A percentile compares a stretch with the other conserved stretches of the same genome.
phyloP scores from a whole-genome alignment of 2,888 invertebrate species.

The Thymelicus lineola region DNA sequence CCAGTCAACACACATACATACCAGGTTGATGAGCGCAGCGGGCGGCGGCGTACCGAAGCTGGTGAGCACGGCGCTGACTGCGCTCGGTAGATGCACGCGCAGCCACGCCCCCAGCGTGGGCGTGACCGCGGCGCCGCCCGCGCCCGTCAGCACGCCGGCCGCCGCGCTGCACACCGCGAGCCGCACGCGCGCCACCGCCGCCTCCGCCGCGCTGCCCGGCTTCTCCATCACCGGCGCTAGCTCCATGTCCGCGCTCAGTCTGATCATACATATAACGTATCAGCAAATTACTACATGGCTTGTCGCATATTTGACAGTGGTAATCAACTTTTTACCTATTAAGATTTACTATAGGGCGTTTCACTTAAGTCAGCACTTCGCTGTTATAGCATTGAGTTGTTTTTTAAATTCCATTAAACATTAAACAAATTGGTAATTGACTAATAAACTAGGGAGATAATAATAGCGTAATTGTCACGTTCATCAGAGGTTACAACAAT shows the following conservation, averaged over 20 bases:
- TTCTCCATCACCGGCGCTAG: slow-evolving; percentile 62
- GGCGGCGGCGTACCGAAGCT: slow-evolving; percentile 65
- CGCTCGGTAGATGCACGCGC: slow-evolving; percentile 65
- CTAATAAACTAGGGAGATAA: no score
- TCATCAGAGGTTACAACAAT: no score
- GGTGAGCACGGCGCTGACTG: slow-evolving; percentile 66
- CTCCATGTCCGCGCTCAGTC: slow-evolving; percentile 70
- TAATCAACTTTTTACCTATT: no score
- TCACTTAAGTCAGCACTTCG: no score
- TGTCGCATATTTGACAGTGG: no score
- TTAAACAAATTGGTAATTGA: no score
- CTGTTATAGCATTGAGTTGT: no score
- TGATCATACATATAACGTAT: slow-evolving; percentile 41
- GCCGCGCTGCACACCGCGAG: slow-evolving; percentile 66
- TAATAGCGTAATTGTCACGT: no score
- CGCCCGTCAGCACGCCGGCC: slow-evolving; percentile 48
- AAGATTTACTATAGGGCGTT: no score
- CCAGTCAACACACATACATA: slow-evolving; percentile 43
- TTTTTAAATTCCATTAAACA: no score
- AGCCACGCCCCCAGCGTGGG: slow-evolving; percentile 72
- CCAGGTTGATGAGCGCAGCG: slow-evolving; percentile 62
- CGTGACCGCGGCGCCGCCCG: slow-evolving; percentile 55
- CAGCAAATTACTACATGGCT: no score
- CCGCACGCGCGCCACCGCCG: slow-evolving; percentile 61
- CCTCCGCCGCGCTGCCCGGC: slow-evolving; percentile 56